phyloP scores from a whole-genome alignment of 2,888 invertebrate species.

The Augiades crinisus region DNA sequence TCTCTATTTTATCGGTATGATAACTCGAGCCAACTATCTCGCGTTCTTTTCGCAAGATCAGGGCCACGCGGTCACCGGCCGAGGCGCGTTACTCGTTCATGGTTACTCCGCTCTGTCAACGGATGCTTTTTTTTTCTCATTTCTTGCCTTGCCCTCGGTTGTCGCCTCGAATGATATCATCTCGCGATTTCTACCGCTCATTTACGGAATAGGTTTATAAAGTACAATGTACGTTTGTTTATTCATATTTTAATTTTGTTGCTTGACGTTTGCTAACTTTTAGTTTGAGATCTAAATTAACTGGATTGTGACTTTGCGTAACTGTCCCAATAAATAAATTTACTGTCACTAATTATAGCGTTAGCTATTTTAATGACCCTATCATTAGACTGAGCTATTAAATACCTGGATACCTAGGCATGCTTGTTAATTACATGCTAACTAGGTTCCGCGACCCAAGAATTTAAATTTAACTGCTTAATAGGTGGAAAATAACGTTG shows the following conservation, averaged over 20 bases:
- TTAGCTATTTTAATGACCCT: too few species aligned
- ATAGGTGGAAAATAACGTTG: not conserved
- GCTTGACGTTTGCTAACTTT: not conserved
- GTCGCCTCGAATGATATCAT: conserved; percentile 67
- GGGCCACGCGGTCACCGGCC: conserved; percentile 69
- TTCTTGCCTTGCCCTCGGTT: conserved; percentile 44
- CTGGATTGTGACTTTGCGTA: not conserved
- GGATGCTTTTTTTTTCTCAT: conserved; percentile 57
- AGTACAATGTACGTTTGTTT: not conserved
- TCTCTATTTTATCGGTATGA: not conserved
- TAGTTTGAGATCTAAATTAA: not conserved
- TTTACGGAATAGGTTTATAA: conserved; percentile 13
- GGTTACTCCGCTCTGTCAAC: conserved; percentile 52
- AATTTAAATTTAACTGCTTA: not conserved
- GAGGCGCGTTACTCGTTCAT: conserved; percentile 48
- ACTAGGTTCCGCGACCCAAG: not conserved
- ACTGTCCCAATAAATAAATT: too few species aligned
- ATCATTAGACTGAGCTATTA: not conserved
- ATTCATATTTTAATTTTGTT: not conserved
- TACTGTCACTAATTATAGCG: too few species aligned
- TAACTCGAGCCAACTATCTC: conserved; percentile 11
- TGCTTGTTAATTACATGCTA: not conserved
- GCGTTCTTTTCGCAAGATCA: conserved; percentile 63
- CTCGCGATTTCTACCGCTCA: conserved; percentile 22
- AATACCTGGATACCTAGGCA: not conserved